Percentiles rank a stretch among this genome's conserved stretches.
Evolutionary conservation across 2,888 invertebrate species (phyloP).

Genomic region (Plagiodera versicolora): DNA sequence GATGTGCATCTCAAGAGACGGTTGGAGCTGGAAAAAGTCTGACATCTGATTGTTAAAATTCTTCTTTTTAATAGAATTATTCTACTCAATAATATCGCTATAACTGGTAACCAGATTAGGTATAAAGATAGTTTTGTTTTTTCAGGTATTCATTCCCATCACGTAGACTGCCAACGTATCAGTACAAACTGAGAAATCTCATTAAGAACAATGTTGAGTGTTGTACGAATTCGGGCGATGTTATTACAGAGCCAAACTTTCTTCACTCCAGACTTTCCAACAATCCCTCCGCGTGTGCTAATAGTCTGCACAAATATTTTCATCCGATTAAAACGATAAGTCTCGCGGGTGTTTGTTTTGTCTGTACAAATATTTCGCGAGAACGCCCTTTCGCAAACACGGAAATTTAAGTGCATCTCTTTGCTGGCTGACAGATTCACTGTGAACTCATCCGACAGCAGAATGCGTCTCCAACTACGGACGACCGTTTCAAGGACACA

Average conservation of each 20-base stretch:
- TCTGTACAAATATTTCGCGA: slow-evolving; percentile 1
- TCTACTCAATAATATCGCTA: too few species aligned
- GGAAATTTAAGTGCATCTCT: neutral
- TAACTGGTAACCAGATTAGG: too few species aligned
- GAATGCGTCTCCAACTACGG: neutral
- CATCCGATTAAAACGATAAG: neutral
- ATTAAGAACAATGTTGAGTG: too few species aligned
- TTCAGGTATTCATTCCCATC: too few species aligned
- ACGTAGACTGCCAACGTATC: too few species aligned
- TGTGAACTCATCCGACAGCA: neutral
- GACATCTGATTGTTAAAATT: too few species aligned
- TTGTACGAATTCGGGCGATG: too few species aligned
- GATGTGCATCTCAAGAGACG: too few species aligned
- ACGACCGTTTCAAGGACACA: neutral
- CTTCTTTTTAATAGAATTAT: too few species aligned
- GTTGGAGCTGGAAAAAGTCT: too few species aligned
- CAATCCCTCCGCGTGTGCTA: neutral
- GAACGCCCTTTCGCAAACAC: neutral
- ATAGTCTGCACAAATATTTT: neutral
- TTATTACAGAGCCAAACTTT: neutral
- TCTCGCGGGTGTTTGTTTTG: neutral
- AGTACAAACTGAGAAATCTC: too few species aligned
- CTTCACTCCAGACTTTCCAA: neutral
- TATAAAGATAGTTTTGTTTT: too few species aligned
- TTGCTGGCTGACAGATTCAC: neutral